Evolutionary conservation across 2,113 vertebrate species (phyloP).

Genomic region (Podarcis raffonei): DNA sequence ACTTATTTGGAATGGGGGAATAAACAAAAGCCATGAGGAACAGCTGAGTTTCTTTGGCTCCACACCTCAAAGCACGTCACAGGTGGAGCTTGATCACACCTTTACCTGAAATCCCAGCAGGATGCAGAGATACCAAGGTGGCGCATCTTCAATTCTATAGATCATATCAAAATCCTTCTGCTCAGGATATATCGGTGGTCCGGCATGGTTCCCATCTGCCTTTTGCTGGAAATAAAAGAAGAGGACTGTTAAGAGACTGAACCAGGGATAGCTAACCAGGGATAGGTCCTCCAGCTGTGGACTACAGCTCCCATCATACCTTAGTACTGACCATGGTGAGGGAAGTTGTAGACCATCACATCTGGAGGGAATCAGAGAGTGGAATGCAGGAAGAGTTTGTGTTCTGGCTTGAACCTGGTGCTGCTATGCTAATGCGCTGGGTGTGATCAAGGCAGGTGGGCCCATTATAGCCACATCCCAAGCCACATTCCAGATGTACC

Average conservation of each 20-base stretch:
- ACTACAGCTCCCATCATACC: neutral
- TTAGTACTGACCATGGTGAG: neutral
- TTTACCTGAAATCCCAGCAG: constrained; percentile 94
- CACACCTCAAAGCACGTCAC: neutral
- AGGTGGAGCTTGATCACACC: neutral
- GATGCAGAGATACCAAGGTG: constrained; percentile 95
- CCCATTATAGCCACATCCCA: neutral
- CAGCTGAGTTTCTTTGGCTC: neutral
- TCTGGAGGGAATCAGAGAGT: neutral
- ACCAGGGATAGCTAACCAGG: neutral
- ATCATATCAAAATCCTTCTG: constrained; percentile 84
- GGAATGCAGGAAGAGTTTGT: neutral
- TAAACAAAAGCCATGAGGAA: neutral
- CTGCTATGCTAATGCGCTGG: neutral
- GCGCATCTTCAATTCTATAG: constrained; percentile 92
- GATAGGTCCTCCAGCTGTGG: neutral
- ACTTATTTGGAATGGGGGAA: neutral
- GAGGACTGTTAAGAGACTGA: neutral
- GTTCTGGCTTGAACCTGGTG: neutral
- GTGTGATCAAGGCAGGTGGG: neutral
- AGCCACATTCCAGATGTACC: neutral
- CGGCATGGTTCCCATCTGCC: accelerated
- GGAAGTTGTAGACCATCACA: neutral
- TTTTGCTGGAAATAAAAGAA: constrained; percentile 16
- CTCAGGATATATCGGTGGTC: neutral